Evolutionary conservation across 2,113 vertebrate genomes (phyloP).

Genomic region (Trogon surrucura): DNA sequence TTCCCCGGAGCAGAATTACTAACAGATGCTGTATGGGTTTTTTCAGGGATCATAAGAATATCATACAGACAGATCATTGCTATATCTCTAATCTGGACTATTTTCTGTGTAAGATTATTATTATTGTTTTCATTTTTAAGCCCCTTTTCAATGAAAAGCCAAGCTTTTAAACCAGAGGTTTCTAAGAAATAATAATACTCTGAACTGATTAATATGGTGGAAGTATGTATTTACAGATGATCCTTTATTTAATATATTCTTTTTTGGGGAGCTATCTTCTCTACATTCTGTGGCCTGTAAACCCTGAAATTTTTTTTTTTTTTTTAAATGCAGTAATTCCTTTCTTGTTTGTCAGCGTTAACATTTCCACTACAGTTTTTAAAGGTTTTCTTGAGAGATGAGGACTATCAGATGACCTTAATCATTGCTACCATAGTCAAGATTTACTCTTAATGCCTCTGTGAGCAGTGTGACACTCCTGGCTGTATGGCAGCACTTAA

Average conservation of each 20-base stretch:
- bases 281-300: neutral
- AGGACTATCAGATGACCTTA: conserved; percentile 25
- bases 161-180: conserved; percentile 62
- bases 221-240: conserved; percentile 53
- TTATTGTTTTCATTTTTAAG: conserved; percentile 61
- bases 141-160: conserved; percentile 66
- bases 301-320: neutral
- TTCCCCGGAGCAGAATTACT: conserved; percentile 10
- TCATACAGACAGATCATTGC: conserved; percentile 42
- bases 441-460: conserved; percentile 12
- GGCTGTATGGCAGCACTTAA: conserved; percentile 9
- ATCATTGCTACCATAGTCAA: neutral
- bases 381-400: neutral
- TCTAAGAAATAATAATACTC: conserved; percentile 68
- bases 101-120: conserved; percentile 42
- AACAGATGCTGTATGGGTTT: conserved; percentile 45
- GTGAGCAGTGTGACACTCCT: conserved; percentile 27
- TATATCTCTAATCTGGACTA: conserved; percentile 47
- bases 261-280: neutral
- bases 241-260: conserved; percentile 52
- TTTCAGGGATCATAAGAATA: conserved; percentile 28
- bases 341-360: neutral
- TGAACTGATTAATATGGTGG: conserved; percentile 62
- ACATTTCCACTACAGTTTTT: neutral
- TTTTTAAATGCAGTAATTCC: neutral